Base-by-base conservation (phyloP, 2,888 invertebrate genomes). In the Erpobdella octoculata region DNA sequence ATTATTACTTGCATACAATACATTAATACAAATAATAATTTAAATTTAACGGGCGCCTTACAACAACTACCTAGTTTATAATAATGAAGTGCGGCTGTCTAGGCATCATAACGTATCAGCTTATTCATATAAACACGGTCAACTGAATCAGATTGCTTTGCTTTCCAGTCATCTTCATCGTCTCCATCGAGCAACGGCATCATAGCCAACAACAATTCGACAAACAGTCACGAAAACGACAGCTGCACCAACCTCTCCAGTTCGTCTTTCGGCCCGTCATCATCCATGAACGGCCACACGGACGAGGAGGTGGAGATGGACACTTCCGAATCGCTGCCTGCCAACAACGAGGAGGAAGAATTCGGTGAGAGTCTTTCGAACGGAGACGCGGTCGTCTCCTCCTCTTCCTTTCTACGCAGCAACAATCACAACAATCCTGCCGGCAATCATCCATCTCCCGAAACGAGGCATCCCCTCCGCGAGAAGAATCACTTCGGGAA, bases 231-330 rank as follows among this genome's bases (percentile, higher is more conserved):
- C 9, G 53, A 53, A 9, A n/a, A 28, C 21, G 53, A 28, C 8
- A 25, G 21, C 18, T n/a, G n/a, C n/a, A n/a, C n/a, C n/a, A n/a
- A n/a, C n/a, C n/a, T n/a, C n/a, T n/a, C n/a, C n/a, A n/a, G n/a
- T n/a, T n/a, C 53, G 53, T 25, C 21, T 53, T 53, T 53, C 53
- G 46, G 46, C 46, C 18, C 74, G 65, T 48, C 72, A 61, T 62
- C 72, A 68, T 71, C 74, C 75, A 70, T 35, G 15, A 62, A 72
- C 41, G 58, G 37, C 5, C 36, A 38, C 38, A 25, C 70, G 72
- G 21, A 70, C 68, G 53, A 28, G 18, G 80, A 79, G 72, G 78
- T 80, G 6, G 81, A 81, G 74, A 81, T 81, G 81, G 81, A 80
- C 69, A 78, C 78, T 25, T 71, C 76, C 18, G 69, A 69, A 72